Evolutionary conservation across 2,113 vertebrate species (phyloP).

Genomic region (Rafetus swinhoei): DNA sequence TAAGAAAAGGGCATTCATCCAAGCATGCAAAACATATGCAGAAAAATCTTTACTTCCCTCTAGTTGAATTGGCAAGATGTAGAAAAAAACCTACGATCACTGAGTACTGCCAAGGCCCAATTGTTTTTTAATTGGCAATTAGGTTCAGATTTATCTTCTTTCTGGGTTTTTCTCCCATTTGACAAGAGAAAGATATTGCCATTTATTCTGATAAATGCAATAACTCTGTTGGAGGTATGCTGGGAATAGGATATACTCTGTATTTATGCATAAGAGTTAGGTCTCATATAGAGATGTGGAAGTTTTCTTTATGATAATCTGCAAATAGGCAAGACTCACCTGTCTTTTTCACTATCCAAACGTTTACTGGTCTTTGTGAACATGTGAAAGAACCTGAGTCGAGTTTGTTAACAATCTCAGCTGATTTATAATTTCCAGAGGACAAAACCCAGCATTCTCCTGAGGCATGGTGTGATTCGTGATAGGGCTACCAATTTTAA

Average conservation of each 20-base stretch:
- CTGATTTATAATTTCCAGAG: background rate
- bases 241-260: background rate
- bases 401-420: background rate
- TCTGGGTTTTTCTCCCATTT: constrained; percentile 13
- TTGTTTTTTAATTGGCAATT: constrained; percentile 50
- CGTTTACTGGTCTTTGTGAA: background rate
- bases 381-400: background rate
- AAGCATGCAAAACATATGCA: background rate
- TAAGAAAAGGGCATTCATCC: constrained; percentile 37
- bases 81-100: constrained; percentile 14
- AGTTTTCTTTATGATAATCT: background rate
- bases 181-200: constrained; percentile 36
- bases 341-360: background rate
- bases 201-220: constrained; percentile 36
- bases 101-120: constrained; percentile 24
- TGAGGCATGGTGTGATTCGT: background rate
- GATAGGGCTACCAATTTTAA: background rate
- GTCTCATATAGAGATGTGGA: background rate
- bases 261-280: background rate
- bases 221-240: constrained; percentile 17
- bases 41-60: constrained; percentile 8
- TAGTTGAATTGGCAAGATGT: constrained; percentile 14
- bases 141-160: constrained; percentile 45
- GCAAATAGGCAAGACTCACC: background rate
- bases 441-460: background rate